Conservation (phyloP, 2,797 vertebrate species). For the Lophotriccus pileatus region DNA sequence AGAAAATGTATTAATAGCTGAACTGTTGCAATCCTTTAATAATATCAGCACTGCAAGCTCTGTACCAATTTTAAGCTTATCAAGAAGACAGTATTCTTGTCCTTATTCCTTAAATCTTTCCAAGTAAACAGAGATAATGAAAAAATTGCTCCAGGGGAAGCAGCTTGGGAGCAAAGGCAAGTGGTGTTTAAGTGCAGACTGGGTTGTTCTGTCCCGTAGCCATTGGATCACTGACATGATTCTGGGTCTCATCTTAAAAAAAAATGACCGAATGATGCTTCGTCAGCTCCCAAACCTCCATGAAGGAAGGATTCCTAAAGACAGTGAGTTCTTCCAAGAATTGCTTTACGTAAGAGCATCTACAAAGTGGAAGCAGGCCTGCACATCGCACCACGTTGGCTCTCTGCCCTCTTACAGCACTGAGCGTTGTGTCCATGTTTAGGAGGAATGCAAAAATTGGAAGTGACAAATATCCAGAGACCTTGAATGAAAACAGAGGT, state of each 20-base stretch:
- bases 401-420: neutral
- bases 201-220: neutral
- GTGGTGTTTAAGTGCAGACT: neutral
- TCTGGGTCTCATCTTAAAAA: neutral
- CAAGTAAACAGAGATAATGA: constrained; percentile 17
- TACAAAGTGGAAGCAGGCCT: neutral
- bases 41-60: constrained; percentile 16
- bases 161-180: neutral
- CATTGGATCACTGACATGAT: neutral
- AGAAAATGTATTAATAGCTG: constrained; percentile 64
- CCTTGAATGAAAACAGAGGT: neutral
- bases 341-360: neutral
- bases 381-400: rapidly evolving
- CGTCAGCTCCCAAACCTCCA: neutral
- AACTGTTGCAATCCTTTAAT: constrained; percentile 52
- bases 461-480: neutral
- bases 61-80: constrained; percentile 8
- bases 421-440: neutral
- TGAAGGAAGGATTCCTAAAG: neutral
- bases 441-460: neutral
- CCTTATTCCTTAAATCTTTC: constrained; percentile 13
- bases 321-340: neutral
- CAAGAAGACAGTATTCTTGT: neutral
- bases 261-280: neutral
- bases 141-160: neutral